phyloP scores from a whole-genome alignment of 2,888 invertebrate species.

The Dorcus parallelipipedus region DNA sequence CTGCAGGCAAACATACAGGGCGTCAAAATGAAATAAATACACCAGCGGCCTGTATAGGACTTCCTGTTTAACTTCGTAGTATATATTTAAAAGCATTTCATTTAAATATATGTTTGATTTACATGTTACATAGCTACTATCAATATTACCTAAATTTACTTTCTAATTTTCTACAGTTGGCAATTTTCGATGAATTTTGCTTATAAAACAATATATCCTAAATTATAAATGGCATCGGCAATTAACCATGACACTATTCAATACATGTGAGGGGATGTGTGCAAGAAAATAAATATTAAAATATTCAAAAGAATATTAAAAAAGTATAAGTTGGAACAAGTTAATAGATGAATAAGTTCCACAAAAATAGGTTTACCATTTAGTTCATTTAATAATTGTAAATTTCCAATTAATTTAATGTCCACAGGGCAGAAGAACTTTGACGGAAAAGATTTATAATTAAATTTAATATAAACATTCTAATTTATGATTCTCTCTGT shows the following conservation, averaged over 20 bases:
- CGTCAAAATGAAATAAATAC: slow-evolving; percentile 5
- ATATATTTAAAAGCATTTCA: slow-evolving; percentile 7
- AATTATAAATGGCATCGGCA: too few species aligned
- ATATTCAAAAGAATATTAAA: not conserved
- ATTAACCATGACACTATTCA: too few species aligned
- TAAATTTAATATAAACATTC: too few species aligned
- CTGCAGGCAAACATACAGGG: slow-evolving; percentile 9
- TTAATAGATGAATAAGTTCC: too few species aligned
- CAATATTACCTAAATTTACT: slow-evolving; percentile 11
- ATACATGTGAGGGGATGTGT: not conserved
- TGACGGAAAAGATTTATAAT: too few species aligned
- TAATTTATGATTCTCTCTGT: too few species aligned
- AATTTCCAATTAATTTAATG: too few species aligned
- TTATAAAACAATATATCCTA: too few species aligned
- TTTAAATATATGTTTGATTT: slow-evolving; percentile 7
- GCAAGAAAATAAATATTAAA: not conserved
- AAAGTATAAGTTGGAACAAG: not conserved
- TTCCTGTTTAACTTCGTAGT: slow-evolving; percentile 5
- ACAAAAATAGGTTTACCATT: too few species aligned
- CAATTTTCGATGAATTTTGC: slow-evolving; percentile 1
- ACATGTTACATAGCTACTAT: slow-evolving; percentile 13
- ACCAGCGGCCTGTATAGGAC: slow-evolving; percentile 7
- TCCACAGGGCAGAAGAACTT: too few species aligned
- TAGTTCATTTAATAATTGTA: too few species aligned
- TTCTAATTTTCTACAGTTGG: slow-evolving; percentile 17